These are phyloP conservation scores for Anticlea derivata DNA, from an alignment of 2,888 invertebrate species.

Conservation along the genomic window DNA sequence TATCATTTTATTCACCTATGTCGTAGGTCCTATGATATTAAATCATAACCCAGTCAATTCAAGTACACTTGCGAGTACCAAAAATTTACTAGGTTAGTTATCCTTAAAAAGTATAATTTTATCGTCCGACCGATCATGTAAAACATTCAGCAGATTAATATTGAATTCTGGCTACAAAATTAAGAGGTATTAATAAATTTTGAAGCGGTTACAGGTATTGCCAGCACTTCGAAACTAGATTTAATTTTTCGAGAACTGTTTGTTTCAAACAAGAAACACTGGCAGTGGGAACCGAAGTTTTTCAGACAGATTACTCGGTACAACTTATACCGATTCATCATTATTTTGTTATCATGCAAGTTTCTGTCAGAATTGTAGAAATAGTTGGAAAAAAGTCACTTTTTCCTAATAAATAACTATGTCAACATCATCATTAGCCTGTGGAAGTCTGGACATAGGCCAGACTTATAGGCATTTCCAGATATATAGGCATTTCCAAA, in stretches of 20 bases:
- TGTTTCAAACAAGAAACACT: conserved; percentile 49
- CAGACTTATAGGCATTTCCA: no score
- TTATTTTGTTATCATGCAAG: conserved; percentile 7
- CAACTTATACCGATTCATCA: conserved; percentile 33
- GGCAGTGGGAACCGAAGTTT: conserved; percentile 45
- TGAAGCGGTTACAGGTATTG: conserved; percentile 11
- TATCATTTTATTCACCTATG: conserved; percentile 29
- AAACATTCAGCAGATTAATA: no score
- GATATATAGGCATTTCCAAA: no score
- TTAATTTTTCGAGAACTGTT: conserved; percentile 48
- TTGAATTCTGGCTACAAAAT: no score
- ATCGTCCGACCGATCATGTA: no score
- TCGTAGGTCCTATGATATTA: background rate
- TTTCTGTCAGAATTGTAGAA: background rate
- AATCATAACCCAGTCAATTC: background rate
- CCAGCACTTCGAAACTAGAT: conserved; percentile 34
- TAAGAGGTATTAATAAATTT: conserved; percentile 2
- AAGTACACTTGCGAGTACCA: no score
- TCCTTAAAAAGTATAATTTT: no score
- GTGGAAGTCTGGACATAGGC: no score
- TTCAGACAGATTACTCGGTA: conserved; percentile 41
- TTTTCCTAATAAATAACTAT: no score
- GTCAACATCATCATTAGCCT: no score
- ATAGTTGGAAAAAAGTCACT: background rate
- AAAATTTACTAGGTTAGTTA: no score